A percentile compares a stretch with the other conserved stretches of the same genome.
phyloP scores from a whole-genome alignment of 2,113 vertebrate species.

The Tyto alba region DNA sequence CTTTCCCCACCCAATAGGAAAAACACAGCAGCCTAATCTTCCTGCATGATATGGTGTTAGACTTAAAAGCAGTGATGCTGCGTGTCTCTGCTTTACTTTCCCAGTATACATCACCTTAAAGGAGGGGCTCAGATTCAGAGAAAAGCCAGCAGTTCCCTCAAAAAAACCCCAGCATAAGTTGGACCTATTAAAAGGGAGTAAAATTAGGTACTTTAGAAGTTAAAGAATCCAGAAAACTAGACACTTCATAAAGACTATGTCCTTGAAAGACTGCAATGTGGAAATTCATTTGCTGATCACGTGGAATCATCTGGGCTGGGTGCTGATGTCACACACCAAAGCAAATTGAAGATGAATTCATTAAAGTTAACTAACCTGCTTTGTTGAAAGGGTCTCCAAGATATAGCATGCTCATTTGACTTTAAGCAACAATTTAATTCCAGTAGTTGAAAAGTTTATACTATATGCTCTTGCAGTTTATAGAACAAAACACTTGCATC shows the following conservation, averaged over 20 bases:
- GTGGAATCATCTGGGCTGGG: background rate
- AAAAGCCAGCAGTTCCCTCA: background rate
- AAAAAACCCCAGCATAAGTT: background rate
- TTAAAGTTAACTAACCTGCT: slow-evolving; percentile 19
- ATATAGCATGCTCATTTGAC: background rate
- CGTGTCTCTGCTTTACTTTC: background rate
- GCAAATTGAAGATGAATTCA: background rate
- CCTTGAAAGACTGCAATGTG: background rate
- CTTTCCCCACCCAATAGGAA: background rate
- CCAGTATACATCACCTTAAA: background rate
- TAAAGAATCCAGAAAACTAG: background rate
- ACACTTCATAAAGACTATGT: background rate
- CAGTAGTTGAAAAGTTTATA: background rate
- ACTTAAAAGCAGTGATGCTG: background rate
- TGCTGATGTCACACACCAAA: slow-evolving; percentile 16
- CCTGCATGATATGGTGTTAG: background rate
- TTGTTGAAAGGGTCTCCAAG: background rate
- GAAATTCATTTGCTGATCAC: background rate
- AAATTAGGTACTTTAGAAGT: background rate
- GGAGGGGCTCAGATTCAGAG: background rate
- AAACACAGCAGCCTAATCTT: background rate
- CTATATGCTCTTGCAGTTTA: background rate
- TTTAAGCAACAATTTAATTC: background rate
- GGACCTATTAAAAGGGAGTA: background rate
- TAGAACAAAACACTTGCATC: background rate